Evolutionary conservation across 2,888 invertebrate genomes (phyloP), one percentile per base, ranked within the genome.

Genomic region (Hipparchia sbordonii): DNA sequence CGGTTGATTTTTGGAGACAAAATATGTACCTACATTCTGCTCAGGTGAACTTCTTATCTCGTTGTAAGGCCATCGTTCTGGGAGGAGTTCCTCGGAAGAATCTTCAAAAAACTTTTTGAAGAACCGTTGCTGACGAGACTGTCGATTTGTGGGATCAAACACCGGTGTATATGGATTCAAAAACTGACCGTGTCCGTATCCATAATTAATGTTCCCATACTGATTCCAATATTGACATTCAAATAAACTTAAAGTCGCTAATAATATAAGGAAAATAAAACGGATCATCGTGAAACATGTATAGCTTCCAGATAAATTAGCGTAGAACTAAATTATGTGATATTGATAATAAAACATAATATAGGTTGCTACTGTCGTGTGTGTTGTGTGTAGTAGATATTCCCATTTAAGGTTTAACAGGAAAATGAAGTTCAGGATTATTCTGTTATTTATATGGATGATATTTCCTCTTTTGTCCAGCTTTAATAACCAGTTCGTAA

Each of bases 231-330:
- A 23, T 1, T 9, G 23, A 51, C 63, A 63, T 23, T 63, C 23
- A 10, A 23, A 3, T 51, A 23, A 48, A 13, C 46, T 13, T 23
- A 51, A 51, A 48, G 0, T 10, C 51, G 51, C 23, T 13, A 51
- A 51, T 51, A 23, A 5, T 23, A 23, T 51, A 10, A 48, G 51
- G 4, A 63, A 10, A 4, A 51, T 51, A 1, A 51, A 23, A 23
- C 48, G 48, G 6, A 63, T 2, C 63, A 63, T 63, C 9, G 23
- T 63, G 10, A 51, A 51, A 48, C 23, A 63, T 48, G 63, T 63
- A 23, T 51, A 13, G 23, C 63, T 48, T 10, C 8, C 1, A 6
- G 2, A 51, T 23, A 63, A 13, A 10, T 5, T 23, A n/a, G 10
- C 48, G 23, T 51, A 5, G 1, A 51, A 63, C 63, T 63, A 23